Evolutionary conservation across 2,113 vertebrate species (phyloP).

Genomic region (Chrysemys picta): DNA sequence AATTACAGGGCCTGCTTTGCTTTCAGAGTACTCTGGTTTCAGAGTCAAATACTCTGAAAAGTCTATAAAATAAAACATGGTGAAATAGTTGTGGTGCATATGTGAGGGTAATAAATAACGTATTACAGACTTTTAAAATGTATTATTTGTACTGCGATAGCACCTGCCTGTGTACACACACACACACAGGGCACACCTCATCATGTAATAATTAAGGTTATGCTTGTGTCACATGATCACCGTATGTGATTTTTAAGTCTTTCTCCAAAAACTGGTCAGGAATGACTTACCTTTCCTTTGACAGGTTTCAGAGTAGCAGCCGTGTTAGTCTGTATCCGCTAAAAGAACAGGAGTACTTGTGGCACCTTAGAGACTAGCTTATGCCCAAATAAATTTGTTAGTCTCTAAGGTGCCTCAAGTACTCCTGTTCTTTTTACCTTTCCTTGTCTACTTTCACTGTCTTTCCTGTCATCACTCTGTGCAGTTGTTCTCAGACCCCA

Average conservation of each 20-base stretch:
- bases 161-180: background rate
- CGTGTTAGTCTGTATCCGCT: too few species aligned
- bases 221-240: background rate
- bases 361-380: too few species aligned
- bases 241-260: background rate
- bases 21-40: background rate
- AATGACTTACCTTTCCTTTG: background rate
- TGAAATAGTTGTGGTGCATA: background rate
- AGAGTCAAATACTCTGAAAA: rapidly evolving
- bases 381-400: too few species aligned
- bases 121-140: background rate
- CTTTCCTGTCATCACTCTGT: background rate
- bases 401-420: too few species aligned
- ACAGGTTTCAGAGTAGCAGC: too few species aligned
- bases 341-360: too few species aligned
- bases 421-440: background rate
- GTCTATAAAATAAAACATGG: rapidly evolving
- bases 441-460: background rate
- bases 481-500: background rate
- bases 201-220: background rate
- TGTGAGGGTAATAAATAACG: rapidly evolving
- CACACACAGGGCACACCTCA: background rate
- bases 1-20: background rate
- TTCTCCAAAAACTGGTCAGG: background rate
- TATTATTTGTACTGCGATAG: background rate